Evolutionary conservation across 1,140 invertebrate species (phyloP), one percentile per base, ranked within the genome.

Genomic region (Drosophila asahinai): DNA sequence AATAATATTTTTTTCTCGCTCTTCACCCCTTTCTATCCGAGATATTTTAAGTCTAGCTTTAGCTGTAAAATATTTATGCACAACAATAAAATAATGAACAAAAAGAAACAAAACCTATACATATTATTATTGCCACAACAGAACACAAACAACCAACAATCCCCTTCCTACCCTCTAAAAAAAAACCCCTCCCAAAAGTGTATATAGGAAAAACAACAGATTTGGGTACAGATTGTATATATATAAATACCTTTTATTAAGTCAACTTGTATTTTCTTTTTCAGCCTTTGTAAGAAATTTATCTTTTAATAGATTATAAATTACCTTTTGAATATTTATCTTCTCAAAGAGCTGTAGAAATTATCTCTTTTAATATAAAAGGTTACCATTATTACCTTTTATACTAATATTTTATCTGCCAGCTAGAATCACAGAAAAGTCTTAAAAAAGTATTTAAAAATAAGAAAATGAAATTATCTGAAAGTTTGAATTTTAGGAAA

Each of bases 21-120:
- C 49, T 76, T 17, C 47, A 0, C 51, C 22, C 27, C 15, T 3
- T 55, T 60, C 49, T 51, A 17, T 70, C 42, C 52, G 12, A 86
- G 64, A 61, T 87, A 87, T 33, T 71, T 82, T 81, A 84, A 90
- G 78, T 86, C 66, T 86, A 82, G 87, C 51, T 81, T 81, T 89
- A 89, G 86, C 73, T 90, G 81, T 89, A 82, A 90, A 90, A 89
- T 89, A 89, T 89, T 89, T 89, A 89, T 89, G 81, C 86, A 90
- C 86, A 84, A 72, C 79, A 87, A 90, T 89, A 90, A 86, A 84
- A 75, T 86, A 86, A 87, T 76, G 87, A 81, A 89, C 70, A 64
- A 80, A 79, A 70, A 64, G 54, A 77, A 86, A 86, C 72, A 67
- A 72, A 67, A 72, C 67, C 57, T 61, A 75, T 68, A 81, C 66